Evolutionary conservation across 2,113 vertebrate genomes (phyloP).

Genomic region (Stomatorhinus ivindoensis): DNA sequence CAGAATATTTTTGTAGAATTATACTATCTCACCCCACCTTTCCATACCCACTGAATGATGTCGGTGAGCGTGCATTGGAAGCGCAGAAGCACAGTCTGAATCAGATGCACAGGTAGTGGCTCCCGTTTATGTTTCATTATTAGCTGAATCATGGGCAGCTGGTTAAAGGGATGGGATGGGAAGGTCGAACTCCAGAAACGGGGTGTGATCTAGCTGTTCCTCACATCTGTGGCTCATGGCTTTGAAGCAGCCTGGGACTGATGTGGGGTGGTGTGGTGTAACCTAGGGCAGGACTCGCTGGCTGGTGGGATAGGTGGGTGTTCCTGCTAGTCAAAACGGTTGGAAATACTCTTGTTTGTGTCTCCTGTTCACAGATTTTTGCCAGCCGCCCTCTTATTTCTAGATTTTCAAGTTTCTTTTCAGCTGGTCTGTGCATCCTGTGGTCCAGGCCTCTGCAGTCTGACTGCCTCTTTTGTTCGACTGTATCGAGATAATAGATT

Average conservation of each 20-base stretch:
- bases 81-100: background rate
- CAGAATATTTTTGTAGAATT: background rate
- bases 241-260: background rate
- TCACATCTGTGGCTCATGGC: background rate
- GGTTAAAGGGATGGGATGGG: background rate
- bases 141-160: background rate
- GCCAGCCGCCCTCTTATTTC: background rate
- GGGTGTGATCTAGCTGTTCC: background rate
- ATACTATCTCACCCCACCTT: background rate
- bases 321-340: background rate
- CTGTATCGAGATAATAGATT: background rate
- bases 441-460: background rate
- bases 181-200: background rate
- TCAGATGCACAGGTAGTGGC: background rate
- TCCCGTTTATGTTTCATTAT: background rate
- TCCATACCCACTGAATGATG: background rate
- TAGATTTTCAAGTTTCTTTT: background rate
- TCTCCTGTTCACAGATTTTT: background rate
- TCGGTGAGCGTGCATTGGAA: background rate
- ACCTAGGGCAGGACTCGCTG: background rate
- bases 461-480: background rate
- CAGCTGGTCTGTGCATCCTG: background rate
- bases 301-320: background rate
- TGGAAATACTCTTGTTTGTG: background rate
- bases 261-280: background rate